A percentile compares a stretch with the other conserved stretches of the same genome.
phyloP scores from a whole-genome alignment of 2,113 vertebrate genomes.

The Chaenogobius annularis region DNA sequence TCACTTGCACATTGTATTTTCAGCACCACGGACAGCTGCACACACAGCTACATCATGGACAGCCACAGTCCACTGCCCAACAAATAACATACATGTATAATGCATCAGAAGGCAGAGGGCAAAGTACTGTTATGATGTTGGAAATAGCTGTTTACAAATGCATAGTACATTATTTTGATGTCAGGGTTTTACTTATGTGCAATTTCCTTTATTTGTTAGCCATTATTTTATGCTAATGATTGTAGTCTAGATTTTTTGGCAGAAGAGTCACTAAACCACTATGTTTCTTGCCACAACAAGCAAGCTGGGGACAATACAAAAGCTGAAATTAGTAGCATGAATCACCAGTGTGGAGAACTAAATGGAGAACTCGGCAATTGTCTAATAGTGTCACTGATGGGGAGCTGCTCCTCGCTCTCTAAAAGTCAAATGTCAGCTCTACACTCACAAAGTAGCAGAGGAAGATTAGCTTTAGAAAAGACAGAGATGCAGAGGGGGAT shows the following conservation, averaged over 20 bases:
- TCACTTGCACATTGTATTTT: slow-evolving; percentile 22
- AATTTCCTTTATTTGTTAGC: background rate
- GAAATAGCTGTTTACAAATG: slow-evolving; percentile 4
- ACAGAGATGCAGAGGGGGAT: background rate
- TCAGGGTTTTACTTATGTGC: background rate
- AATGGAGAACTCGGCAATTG: slow-evolving; percentile 49
- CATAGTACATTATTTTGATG: background rate
- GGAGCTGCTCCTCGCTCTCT: slow-evolving; percentile 20
- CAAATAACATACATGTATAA: slow-evolving; percentile 40
- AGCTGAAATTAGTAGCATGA: slow-evolving; percentile 69
- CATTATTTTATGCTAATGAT: background rate
- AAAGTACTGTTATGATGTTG: slow-evolving; percentile 8
- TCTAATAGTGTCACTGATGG: slow-evolving; percentile 18
- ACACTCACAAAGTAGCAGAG: slow-evolving; percentile 11
- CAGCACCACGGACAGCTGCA: slow-evolving; percentile 67
- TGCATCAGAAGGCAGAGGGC: background rate
- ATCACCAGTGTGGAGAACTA: slow-evolving; percentile 48
- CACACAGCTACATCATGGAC: slow-evolving; percentile 8
- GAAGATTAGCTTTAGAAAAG: background rate
- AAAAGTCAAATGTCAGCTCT: slow-evolving; percentile 38
- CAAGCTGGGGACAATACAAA: slow-evolving; percentile 51
- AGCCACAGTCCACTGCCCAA: slow-evolving; percentile 42
- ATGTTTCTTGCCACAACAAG: slow-evolving; percentile 40
- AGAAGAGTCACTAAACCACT: slow-evolving; percentile 1
- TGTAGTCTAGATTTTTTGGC: background rate